Base-by-base conservation (phyloP, 1,140 invertebrate genomes). In the Hycleus phaleratus region DNA sequence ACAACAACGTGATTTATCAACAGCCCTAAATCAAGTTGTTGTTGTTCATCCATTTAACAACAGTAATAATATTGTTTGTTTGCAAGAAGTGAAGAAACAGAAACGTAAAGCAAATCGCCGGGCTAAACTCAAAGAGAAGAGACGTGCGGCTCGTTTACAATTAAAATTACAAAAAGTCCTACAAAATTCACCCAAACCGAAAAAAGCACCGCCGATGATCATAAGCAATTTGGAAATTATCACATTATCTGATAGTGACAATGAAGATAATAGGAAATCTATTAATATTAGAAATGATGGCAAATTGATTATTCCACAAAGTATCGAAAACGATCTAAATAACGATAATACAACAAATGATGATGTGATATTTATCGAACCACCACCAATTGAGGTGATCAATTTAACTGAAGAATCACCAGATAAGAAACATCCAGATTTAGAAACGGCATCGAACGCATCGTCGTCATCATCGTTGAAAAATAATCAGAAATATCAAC, bases 301-400 rank as follows among this genome's bases (percentile, higher is more conserved):
- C 8, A 11, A 51, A 47, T 46, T 12, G 11, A 18, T 18, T 18
- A 18, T 18, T 11, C 26, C 9, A 38, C 38, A 38, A 49, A 50
- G 10, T 50, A 11, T 1, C 25, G 50, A 52, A 44, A 52, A 43
- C 32, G 32, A 32, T 32, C 18, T 50, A 24, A 43, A 42, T 32
- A 32, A 32, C 7, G 32, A 32, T 5, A 40, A 49, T 45, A 40
- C 45, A 8, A 49, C 56, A 57, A 49, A 9, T 46, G 61, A 67
- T 52, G 65, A 67, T 49, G 65, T 67, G 24, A 59, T 67, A 46
- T 67, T 62, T 56, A 47, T 67, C 25, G 61, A 58, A 38, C 65
- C 65, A 18, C 53, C 56, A 7, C 65, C 65, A 43, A 54, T 65
- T 18, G 60, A 59, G 9, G 44, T 67, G 7, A 64, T 67, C 26